A percentile compares a stretch with the other conserved stretches of the same genome.
These are phyloP conservation scores for Enteromius anoplus DNA, from an alignment of 2,797 vertebrate genomes.

Conservation along the genomic window DNA sequence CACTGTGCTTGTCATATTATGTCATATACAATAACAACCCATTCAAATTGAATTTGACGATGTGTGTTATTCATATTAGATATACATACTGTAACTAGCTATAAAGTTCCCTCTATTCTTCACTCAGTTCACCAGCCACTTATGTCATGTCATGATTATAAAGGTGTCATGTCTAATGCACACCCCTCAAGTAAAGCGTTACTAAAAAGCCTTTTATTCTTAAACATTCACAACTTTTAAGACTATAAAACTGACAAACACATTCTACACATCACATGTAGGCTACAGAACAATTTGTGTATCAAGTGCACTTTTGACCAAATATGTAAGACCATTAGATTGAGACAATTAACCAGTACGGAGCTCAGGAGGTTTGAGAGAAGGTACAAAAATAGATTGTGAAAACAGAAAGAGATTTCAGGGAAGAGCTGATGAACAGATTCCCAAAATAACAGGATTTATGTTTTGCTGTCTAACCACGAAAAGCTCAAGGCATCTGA, in stretches of 20 bases:
- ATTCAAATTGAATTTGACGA: too few species aligned
- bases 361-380: not conserved
- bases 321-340: not conserved
- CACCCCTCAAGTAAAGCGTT: too few species aligned
- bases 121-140: too few species aligned
- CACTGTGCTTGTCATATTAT: too few species aligned
- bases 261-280: not conserved
- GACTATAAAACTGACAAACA: not conserved
- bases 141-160: too few species aligned
- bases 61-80: too few species aligned
- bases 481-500: constrained; percentile 14
- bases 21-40: too few species aligned
- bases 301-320: constrained; percentile 1
- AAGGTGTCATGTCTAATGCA: too few species aligned
- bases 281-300: not conserved
- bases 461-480: constrained; percentile 6
- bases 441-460: constrained; percentile 20
- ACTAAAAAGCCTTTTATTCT: not conserved
- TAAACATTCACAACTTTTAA: not conserved
- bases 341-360: not conserved
- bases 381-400: not conserved
- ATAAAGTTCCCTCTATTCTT: too few species aligned
- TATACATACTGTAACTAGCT: too few species aligned
- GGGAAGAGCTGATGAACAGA: constrained; percentile 4
- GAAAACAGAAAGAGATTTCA: constrained; percentile 7